Evolutionary conservation across 2,113 vertebrate genomes (phyloP).

Genomic region (Bubalus kerabau): DNA sequence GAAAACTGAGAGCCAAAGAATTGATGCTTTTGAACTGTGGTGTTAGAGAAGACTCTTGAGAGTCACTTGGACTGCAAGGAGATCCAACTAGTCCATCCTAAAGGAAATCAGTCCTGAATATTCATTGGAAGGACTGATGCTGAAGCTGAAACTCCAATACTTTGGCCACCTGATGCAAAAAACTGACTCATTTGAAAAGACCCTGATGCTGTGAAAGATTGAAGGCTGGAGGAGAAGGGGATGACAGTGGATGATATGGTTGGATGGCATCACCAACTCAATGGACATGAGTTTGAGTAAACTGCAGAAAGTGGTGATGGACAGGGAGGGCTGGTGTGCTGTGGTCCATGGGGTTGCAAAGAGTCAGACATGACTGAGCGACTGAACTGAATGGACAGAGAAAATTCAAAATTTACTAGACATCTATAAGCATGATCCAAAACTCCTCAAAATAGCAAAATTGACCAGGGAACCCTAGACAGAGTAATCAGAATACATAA

Average conservation of each 20-base stretch:
- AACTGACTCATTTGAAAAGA: background rate
- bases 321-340: background rate
- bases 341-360: background rate
- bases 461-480: background rate
- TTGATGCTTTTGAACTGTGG: background rate
- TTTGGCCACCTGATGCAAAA: background rate
- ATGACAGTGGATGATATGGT: background rate
- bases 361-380: background rate
- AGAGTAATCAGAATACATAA: background rate
- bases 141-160: background rate
- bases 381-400: background rate
- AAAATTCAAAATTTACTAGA: background rate
- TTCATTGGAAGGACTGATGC: background rate
- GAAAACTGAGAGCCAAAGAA: background rate
- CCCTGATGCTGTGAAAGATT: background rate
- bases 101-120: background rate
- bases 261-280: background rate
- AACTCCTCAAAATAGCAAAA: background rate
- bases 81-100: background rate
- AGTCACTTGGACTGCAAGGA: background rate
- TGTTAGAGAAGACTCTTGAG: background rate
- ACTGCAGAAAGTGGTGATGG: fast-evolving
- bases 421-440: background rate
- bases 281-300: background rate
- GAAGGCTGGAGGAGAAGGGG: background rate